Evolutionary conservation across 2,888 invertebrate species (phyloP).

Genomic region (Julus scandinavius): DNA sequence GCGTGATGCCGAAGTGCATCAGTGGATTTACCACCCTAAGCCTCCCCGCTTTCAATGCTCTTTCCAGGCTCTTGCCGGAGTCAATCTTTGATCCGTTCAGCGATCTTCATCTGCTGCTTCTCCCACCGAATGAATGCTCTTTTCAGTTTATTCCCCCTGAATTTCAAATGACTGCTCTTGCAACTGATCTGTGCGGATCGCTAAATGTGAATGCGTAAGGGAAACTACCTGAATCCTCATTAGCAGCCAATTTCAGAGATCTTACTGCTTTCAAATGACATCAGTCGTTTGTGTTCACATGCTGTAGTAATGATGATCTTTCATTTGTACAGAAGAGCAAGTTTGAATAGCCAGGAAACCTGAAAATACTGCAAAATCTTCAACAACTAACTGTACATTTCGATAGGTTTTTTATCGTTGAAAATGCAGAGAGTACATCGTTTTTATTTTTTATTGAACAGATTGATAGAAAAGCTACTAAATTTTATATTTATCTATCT

Average conservation of each 20-base stretch:
- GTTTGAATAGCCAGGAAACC: no score
- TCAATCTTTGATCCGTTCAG: background rate
- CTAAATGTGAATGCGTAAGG: background rate
- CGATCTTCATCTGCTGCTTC: background rate
- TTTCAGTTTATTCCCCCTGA: slow-evolving; percentile 17
- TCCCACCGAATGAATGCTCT: background rate
- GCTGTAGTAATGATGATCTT: background rate
- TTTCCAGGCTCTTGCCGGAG: background rate
- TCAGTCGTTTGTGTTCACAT: background rate
- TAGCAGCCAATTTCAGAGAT: background rate
- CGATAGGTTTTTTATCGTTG: no score
- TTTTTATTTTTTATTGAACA: no score
- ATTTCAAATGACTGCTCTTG: background rate
- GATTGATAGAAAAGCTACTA: no score
- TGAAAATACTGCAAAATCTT: background rate
- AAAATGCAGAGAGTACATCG: no score
- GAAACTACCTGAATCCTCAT: background rate
- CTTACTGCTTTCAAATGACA: background rate
- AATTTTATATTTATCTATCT: no score
- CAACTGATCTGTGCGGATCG: background rate
- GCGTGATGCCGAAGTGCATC: background rate
- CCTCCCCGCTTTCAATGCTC: background rate
- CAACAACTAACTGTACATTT: background rate
- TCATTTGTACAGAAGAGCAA: no score
- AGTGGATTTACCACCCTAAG: slow-evolving; percentile 10